Base-by-base conservation (phyloP, 2,113 vertebrate genomes). In the Hippoglossus stenolepis region DNA sequence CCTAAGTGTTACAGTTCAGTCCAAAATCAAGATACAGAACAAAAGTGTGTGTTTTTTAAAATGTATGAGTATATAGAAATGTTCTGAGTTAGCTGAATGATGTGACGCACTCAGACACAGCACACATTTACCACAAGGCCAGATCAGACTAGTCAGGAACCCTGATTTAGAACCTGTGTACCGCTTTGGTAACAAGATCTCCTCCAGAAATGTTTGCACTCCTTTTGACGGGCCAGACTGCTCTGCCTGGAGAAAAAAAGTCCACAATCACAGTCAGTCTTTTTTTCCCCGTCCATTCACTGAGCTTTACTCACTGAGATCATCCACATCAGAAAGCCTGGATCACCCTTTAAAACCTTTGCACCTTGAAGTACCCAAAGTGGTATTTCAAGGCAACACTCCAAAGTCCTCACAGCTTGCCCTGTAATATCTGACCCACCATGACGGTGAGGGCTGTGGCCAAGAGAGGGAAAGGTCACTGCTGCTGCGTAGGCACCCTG, bases 91-190 rank as follows among this genome's bases (percentile, higher is more conserved):
- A 7, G 63, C 23, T 0, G 17, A 28, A 20, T 2, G 63, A 72
- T 3, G 4, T 63, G 58, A 65, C 68, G 38, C 70, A 26, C 47
- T 15, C 57, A 78, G 28, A 43, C 73, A n/a, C 43, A 17, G 64
- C 56, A 54, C 67, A 62, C 31, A 47, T 69, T 71, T 68, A 43
- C 73, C 80, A 65, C 80, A 49, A 53, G 86, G 65, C 85, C 83
- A 82, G 85, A 86, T 79, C 81, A 49, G 83, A 86, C 90, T 23
- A 66, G 85, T 79, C 69, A 26, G 49, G 62, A 64, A 70, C 49
- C 90, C 90, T 86, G 77, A 87, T 91, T 90, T 91, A 92, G 92
- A 88, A 66, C 60, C 61, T 83, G 76, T 21, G 54, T 66, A 24
- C 68, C 5, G 12, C 47, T 61, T 64, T 70, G 40, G 91, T 85